phyloP scores from a whole-genome alignment of 2,888 invertebrate species.

The Limnephilus marmoratus region DNA sequence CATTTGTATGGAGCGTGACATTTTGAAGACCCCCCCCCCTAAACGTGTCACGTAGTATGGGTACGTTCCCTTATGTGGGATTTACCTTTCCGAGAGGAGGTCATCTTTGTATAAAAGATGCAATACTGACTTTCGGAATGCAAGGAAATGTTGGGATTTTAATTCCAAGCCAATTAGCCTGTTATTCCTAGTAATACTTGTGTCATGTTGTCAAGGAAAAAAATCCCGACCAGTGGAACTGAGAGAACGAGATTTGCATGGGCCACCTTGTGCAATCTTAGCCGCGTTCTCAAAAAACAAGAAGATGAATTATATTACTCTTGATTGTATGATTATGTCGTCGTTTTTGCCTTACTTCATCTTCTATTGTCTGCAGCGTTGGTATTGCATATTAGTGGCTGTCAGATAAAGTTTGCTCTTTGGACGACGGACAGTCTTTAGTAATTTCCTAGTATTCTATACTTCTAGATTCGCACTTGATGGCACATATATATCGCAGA shows the following conservation, averaged over 20 bases:
- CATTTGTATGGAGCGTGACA: too few relatives aligned
- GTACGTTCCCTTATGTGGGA: too few relatives aligned
- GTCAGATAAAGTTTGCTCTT: neutral
- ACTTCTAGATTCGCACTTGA: neutral
- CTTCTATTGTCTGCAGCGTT: neutral
- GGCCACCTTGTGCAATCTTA: too few relatives aligned
- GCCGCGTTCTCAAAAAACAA: neutral
- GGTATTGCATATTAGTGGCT: neutral
- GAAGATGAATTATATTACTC: neutral
- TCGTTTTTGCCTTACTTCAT: neutral
- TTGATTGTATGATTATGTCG: neutral
- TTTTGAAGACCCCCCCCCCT: too few relatives aligned
- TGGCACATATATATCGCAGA: slow-evolving; percentile 10
- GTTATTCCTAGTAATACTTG: neutral
- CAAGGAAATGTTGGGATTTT: neutral
- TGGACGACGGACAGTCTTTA: neutral
- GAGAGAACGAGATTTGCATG: too few relatives aligned
- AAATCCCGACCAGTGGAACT: too few relatives aligned
- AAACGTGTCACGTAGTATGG: too few relatives aligned
- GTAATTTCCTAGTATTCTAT: neutral
- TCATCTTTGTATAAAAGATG: neutral
- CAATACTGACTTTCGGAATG: neutral
- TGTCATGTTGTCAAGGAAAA: neutral
- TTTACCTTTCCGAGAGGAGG: neutral
- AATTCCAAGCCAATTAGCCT: neutral